These are phyloP conservation scores for Andrena fulva DNA, from an alignment of 2,888 invertebrate genomes.

Conservation along the genomic window DNA sequence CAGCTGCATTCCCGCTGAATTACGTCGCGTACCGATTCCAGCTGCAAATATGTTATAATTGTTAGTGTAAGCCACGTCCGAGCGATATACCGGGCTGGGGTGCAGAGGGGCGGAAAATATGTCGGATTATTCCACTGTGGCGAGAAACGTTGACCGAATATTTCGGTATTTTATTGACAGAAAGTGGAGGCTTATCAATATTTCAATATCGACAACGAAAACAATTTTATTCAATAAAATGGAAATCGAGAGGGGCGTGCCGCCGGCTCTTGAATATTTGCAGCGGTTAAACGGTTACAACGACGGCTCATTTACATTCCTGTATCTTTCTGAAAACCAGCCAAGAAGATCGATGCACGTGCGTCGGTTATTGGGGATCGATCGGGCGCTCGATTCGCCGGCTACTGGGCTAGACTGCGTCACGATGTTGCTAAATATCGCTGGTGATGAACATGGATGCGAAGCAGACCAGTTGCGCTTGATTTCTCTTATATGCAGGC, in stretches of 20 bases:
- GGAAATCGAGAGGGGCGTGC: conserved; percentile 37
- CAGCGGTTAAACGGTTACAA: conserved; percentile 54
- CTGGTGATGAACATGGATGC: too few relatives aligned
- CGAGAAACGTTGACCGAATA: conserved; percentile 36
- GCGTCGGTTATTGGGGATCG: conserved; percentile 2
- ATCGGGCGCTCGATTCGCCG: not conserved
- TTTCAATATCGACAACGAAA: conserved; percentile 58
- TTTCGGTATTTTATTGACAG: conserved; percentile 46
- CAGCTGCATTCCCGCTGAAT: conserved; percentile 47
- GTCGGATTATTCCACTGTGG: conserved; percentile 25
- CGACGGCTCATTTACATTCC: conserved; percentile 40
- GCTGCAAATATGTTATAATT: conserved; percentile 27
- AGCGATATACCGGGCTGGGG: not conserved
- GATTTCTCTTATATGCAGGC: too few relatives aligned
- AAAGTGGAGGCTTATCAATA: conserved; percentile 59
- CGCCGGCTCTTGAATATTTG: conserved; percentile 54
- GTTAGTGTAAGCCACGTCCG: conserved; percentile 27
- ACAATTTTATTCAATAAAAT: conserved; percentile 64
- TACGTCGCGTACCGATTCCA: conserved; percentile 16
- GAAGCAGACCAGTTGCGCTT: too few relatives aligned
- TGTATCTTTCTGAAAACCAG: conserved; percentile 38
- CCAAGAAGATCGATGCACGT: conserved; percentile 40
- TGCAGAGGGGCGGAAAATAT: not conserved
- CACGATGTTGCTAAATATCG: too few relatives aligned
- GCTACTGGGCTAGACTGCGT: too few relatives aligned